phyloP scores from a whole-genome alignment of 37 sponge, comb jelly and placozoan genomes.

The Halichondria panicea region DNA sequence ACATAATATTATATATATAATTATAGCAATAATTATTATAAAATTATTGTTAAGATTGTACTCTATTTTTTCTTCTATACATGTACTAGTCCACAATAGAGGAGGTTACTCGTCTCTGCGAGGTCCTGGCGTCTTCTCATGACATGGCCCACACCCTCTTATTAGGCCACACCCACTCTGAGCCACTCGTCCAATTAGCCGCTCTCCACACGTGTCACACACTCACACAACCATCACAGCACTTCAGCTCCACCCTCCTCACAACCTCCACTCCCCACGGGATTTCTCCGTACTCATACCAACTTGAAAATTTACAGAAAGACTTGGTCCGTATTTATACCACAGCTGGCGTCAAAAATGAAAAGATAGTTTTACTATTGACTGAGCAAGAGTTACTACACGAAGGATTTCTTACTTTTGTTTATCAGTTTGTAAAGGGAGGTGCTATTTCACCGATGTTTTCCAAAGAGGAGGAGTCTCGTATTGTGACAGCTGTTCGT shows the following conservation, averaged over 20 bases:
- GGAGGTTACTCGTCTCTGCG: constrained; percentile 33
- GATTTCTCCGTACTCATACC: constrained; percentile 2
- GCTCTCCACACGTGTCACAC: constrained; percentile 45
- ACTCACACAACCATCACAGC: constrained; percentile 30
- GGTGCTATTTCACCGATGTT: constrained; percentile 69
- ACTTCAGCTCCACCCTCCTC: constrained; percentile 17
- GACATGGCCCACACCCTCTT: constrained; percentile 47
- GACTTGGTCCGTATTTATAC: constrained; percentile 46
- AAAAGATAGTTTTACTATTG: constrained; percentile 44
- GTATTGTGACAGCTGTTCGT: constrained; percentile 69
- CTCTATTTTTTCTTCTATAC: not conserved
- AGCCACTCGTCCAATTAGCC: constrained; percentile 32
- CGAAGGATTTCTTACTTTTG: constrained; percentile 46
- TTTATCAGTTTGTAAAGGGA: constrained; percentile 68
- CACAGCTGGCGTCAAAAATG: constrained; percentile 67
- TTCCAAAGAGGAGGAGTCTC: constrained; percentile 70
- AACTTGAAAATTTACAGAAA: constrained; percentile 17
- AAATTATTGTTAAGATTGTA: not conserved
- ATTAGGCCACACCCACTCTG: constrained; percentile 58
- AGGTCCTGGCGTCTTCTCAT: constrained; percentile 28
- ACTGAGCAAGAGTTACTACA: constrained; percentile 35
- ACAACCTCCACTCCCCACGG: not conserved
- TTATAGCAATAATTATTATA: not conserved
- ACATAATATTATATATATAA: not conserved
- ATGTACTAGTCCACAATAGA: constrained; percentile 19